Evolutionary conservation across 2,888 invertebrate genomes (phyloP).

Genomic region (Aporophyla lueneburgensis): DNA sequence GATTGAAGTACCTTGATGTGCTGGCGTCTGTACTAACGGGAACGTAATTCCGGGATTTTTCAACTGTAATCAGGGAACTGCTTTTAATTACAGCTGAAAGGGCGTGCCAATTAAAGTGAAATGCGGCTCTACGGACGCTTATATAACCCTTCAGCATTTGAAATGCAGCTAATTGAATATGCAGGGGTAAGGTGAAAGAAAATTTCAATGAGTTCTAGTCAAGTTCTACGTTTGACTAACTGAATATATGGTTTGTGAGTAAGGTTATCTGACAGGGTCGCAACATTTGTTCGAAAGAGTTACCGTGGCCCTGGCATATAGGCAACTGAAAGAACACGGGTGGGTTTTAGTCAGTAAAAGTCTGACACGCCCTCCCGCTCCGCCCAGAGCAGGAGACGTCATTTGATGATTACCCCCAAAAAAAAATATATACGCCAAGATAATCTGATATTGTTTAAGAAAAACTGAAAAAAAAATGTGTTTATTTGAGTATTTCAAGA

Average conservation of each 20-base stretch:
- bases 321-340: too few species aligned
- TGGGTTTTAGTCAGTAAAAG: too few species aligned
- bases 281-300: too few species aligned
- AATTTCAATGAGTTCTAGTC: not conserved
- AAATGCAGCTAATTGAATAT: constrained; percentile 45
- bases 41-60: constrained; percentile 45
- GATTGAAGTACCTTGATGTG: too few species aligned
- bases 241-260: not conserved
- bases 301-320: too few species aligned
- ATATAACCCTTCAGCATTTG: constrained; percentile 41
- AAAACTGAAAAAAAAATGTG: not conserved
- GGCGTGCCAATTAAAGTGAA: constrained; percentile 62
- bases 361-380: too few species aligned
- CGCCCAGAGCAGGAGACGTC: too few species aligned
- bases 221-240: not conserved
- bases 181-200: constrained; percentile 1
- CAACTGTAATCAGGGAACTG: constrained; percentile 50
- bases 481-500: too few species aligned
- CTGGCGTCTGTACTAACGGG: not conserved
- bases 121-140: constrained; percentile 39
- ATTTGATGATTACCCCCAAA: too few species aligned
- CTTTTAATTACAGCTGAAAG: constrained; percentile 51
- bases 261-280: too few species aligned
- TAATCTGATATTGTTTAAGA: too few species aligned
- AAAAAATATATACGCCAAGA: too few species aligned